Conservation (phyloP, 2,888 invertebrate genomes). For the Saturnia pavonia region DNA sequence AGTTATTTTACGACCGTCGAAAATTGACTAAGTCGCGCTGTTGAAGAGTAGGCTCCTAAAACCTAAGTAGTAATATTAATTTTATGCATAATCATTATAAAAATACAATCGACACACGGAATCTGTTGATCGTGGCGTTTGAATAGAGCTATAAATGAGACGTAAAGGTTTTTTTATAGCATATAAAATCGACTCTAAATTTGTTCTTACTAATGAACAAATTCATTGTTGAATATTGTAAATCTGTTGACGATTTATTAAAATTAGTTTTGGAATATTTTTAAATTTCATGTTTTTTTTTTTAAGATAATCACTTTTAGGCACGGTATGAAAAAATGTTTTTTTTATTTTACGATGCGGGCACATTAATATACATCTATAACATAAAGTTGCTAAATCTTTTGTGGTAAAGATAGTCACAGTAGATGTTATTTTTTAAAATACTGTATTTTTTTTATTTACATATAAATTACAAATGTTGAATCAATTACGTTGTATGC, state of each 20-base stretch:
- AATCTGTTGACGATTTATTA: neutral
- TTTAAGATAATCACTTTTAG: too few relatives aligned
- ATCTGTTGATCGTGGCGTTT: neutral
- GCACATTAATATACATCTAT: too few relatives aligned
- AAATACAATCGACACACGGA: constrained; percentile 4
- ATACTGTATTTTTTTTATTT: too few relatives aligned
- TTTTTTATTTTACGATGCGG: too few relatives aligned
- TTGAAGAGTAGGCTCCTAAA: neutral
- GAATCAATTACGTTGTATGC: too few relatives aligned
- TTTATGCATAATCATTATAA: constrained; percentile 8
- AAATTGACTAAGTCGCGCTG: neutral
- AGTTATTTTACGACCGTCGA: constrained; percentile 5
- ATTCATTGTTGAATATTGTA: neutral
- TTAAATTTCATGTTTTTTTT: neutral
- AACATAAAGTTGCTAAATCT: too few relatives aligned
- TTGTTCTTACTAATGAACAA: neutral
- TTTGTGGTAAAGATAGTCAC: too few relatives aligned
- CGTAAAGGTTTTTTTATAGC: neutral
- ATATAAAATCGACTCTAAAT: neutral
- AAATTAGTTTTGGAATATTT: neutral
- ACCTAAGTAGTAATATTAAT: constrained; percentile 9
- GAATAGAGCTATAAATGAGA: neutral
- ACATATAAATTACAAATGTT: too few relatives aligned
- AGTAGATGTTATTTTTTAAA: too few relatives aligned
- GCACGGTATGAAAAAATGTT: too few relatives aligned